Conservation (phyloP, 2,797 vertebrate species). For the Xenops minutus region DNA sequence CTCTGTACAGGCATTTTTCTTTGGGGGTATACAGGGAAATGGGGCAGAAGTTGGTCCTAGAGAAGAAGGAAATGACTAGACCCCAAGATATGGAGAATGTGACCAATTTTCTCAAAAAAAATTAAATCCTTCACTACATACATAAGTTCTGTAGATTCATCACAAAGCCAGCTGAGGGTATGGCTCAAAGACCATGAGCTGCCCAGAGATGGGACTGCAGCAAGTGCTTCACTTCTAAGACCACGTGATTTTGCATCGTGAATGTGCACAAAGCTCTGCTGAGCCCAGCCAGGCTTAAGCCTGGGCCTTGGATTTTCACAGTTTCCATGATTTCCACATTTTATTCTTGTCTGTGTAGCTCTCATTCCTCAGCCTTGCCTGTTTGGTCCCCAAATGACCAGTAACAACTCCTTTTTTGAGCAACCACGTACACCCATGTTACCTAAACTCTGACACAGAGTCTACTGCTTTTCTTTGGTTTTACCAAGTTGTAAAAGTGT, state of each 20-base stretch:
- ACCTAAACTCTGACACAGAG: background rate
- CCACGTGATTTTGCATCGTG: rapidly evolving
- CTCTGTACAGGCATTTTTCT: background rate
- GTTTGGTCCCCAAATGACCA: background rate
- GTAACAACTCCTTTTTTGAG: background rate
- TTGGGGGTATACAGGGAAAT: rapidly evolving
- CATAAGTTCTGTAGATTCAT: background rate
- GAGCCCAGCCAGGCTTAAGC: background rate
- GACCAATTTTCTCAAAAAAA: background rate
- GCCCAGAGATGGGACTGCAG: background rate
- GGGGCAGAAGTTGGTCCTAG: background rate
- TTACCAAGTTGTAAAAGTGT: background rate
- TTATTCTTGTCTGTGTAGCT: background rate
- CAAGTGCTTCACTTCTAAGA: background rate
- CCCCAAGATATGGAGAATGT: background rate
- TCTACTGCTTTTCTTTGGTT: background rate
- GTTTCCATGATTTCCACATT: background rate
- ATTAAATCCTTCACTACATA: background rate
- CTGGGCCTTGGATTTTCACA: background rate
- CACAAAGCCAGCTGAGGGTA: background rate
- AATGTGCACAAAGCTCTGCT: background rate
- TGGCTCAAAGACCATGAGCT: background rate
- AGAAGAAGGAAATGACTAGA: background rate
- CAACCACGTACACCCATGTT: background rate
- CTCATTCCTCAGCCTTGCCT: background rate